Percentiles rank a stretch among this genome's conserved stretches.
phyloP scores from a whole-genome alignment of 92 coral and sea anemone species.

The Blastomussa wellsi region DNA sequence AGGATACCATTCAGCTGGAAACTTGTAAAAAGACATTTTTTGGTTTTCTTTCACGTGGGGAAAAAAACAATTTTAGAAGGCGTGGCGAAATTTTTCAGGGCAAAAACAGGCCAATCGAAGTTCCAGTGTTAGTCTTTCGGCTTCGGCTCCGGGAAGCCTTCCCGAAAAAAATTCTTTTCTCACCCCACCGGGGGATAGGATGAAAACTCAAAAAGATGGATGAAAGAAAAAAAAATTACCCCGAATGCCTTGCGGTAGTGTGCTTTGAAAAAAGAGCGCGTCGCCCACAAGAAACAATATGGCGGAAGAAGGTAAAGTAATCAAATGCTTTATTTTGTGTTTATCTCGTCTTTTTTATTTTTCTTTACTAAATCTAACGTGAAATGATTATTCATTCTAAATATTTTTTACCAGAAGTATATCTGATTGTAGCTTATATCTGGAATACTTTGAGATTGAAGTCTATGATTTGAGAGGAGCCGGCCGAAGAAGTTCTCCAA shows the following conservation, averaged over 20 bases:
- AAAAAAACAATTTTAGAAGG: too few relatives aligned
- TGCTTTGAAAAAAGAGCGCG: conserved; percentile 97
- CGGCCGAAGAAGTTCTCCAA: neutral
- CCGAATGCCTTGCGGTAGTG: conserved; percentile 66
- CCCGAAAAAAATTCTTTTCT: too few relatives aligned
- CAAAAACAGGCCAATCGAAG: too few relatives aligned
- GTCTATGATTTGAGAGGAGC: neutral
- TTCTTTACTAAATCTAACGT: neutral
- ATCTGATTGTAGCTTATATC: neutral
- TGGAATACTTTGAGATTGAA: neutral
- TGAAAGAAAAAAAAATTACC: conserved; percentile 1
- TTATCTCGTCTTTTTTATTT: neutral
- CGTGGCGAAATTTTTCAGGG: too few relatives aligned
- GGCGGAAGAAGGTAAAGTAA: conserved; percentile 87
- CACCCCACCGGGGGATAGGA: too few relatives aligned
- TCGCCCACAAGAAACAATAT: conserved; percentile 61
- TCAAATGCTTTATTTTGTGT: neutral
- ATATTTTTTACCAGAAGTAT: neutral
- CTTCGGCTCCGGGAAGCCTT: too few relatives aligned
- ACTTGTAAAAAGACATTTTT: too few relatives aligned
- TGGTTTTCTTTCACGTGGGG: too few relatives aligned
- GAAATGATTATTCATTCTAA: neutral
- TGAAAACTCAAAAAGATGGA: too few relatives aligned
- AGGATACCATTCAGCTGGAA: too few relatives aligned
- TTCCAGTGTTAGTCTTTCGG: too few relatives aligned